A percentile compares a stretch with the other conserved stretches of the same genome.
These are phyloP conservation scores for Eptesicus fuscus DNA, from an alignment of 2,113 vertebrate species.

Conservation along the genomic window DNA sequence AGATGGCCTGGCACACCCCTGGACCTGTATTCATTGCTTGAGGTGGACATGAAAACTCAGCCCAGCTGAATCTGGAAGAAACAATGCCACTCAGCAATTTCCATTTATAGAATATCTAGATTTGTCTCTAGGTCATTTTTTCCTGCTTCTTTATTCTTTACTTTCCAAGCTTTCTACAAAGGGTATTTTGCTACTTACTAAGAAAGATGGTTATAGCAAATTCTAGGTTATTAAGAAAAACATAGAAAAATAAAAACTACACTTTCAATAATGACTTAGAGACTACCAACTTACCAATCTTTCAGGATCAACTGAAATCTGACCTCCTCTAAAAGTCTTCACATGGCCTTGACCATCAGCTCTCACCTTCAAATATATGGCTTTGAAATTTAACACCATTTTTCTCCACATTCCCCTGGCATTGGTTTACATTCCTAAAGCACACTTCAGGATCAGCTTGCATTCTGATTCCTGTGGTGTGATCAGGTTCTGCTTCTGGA, in stretches of 20 bases:
- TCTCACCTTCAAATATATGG: not conserved
- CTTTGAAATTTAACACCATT: not conserved
- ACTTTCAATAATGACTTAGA: not conserved
- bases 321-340: not conserved
- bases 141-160: not conserved
- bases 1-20: not conserved
- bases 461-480: not conserved
- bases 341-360: rapidly evolving
- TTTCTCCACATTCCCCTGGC: not conserved
- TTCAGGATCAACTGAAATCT: not conserved
- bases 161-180: not conserved
- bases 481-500: not conserved
- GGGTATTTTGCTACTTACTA: not conserved
- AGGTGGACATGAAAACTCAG: not conserved
- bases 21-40: not conserved
- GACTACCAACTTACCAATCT: not conserved
- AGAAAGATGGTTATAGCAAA: not conserved
- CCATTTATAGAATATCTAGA: not conserved
- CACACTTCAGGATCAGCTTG: not conserved
- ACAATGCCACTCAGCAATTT: not conserved
- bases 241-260: not conserved
- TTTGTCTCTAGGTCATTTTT: not conserved
- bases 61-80: not conserved
- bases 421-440: not conserved
- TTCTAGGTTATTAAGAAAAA: not conserved